phyloP scores from a whole-genome alignment of 2,113 vertebrate genomes.

The Elaphurus davidianus region DNA sequence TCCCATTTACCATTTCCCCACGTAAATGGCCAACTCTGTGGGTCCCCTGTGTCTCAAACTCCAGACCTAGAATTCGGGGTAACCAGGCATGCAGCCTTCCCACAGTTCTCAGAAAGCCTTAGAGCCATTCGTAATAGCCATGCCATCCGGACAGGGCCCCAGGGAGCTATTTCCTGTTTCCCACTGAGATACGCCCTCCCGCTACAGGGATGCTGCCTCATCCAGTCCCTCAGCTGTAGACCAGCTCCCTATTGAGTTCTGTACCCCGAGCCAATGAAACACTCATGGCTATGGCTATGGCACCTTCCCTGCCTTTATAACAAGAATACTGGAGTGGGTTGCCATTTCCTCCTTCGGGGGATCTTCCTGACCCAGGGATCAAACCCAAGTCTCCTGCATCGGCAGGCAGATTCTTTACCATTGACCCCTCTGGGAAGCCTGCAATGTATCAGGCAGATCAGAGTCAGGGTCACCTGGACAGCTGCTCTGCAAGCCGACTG shows the following conservation, averaged over 20 bases:
- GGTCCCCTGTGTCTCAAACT: conserved; percentile 24
- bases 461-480: background rate
- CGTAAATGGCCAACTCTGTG: conserved; percentile 16
- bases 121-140: background rate
- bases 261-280: background rate
- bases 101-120: background rate
- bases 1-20: conserved; percentile 71
- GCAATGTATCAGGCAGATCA: background rate
- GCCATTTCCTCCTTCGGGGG: background rate
- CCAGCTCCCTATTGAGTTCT: background rate
- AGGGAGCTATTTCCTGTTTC: background rate
- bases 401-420: background rate
- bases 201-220: background rate
- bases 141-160: no score
- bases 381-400: background rate
- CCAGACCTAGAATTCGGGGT: background rate
- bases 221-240: background rate
- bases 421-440: background rate
- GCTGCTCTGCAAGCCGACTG: background rate
- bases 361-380: background rate
- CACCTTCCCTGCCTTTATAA: no score
- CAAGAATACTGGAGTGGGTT: background rate
- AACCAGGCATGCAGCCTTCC: background rate
- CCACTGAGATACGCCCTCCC: background rate
- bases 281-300: no score